phyloP scores from a whole-genome alignment of 1,140 invertebrate species.

The Rhynchophorus ferrugineus region DNA sequence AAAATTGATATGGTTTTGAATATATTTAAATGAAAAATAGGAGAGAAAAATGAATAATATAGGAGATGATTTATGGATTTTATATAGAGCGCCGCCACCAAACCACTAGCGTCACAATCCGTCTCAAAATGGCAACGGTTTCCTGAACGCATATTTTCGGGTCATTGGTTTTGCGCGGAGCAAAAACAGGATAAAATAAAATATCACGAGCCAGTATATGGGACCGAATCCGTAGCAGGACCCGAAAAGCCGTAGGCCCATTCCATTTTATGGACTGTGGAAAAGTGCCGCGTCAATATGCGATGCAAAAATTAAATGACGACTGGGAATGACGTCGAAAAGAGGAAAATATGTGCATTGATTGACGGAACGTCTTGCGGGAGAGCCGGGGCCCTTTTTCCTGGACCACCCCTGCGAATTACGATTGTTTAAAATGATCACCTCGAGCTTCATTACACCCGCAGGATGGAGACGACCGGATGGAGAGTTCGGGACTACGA shows the following conservation, averaged over 20 bases:
- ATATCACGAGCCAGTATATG: slow-evolving; percentile 30
- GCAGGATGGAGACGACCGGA: slow-evolving; percentile 16
- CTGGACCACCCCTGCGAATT: not conserved
- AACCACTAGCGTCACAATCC: slow-evolving; percentile 8
- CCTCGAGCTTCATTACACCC: slow-evolving; percentile 20
- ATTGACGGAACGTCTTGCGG: slow-evolving; percentile 12
- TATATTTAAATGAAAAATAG: no score
- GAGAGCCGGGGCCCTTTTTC: not conserved
- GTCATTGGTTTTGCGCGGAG: slow-evolving; percentile 35
- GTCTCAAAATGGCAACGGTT: slow-evolving; percentile 12
- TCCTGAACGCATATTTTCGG: slow-evolving; percentile 34
- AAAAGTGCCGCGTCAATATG: slow-evolving; percentile 35
- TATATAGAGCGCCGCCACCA: no score
- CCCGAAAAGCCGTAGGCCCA: no score
- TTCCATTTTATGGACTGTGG: slow-evolving; percentile 38
- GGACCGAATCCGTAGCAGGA: slow-evolving; percentile 7
- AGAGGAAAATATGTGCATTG: slow-evolving; percentile 19
- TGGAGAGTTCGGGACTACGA: slow-evolving; percentile 10
- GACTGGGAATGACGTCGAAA: slow-evolving; percentile 29
- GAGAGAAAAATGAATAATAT: no score
- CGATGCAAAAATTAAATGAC: slow-evolving; percentile 35
- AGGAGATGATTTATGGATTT: no score
- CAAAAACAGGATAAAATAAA: slow-evolving; percentile 38
- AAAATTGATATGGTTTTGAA: no score
- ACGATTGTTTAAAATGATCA: slow-evolving; percentile 23